Evolutionary conservation across 2,113 vertebrate genomes (phyloP), one percentile per base, ranked within the genome.

Genomic region (Climacteris rufus): DNA sequence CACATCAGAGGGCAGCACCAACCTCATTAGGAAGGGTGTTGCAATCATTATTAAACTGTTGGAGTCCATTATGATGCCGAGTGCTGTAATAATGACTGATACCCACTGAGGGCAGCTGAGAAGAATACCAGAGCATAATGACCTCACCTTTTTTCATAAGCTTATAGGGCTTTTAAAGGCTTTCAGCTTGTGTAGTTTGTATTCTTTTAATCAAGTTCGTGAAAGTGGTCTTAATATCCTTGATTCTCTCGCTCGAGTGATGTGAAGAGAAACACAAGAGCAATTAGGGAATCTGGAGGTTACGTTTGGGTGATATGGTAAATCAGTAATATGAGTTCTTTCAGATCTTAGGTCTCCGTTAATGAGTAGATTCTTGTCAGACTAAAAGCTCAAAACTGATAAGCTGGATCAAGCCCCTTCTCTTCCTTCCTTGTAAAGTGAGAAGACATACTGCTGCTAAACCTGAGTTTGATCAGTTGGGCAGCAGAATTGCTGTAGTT

Each of bases 31-130:
- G 76, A 94, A 93, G 66, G 92, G 91, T 97, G 83, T 92, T 87
- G 37, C 87, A 90, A 85, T 96, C 50, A 72, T 95, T 94, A 94
- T 89, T 83, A 97, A 96, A 86, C 97, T 92, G 92, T 96, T 97
- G 97, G 92, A 97, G 91, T 93, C 95, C 96, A 91, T 91, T 80
- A 77, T 60, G 96, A 95, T 90, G 94, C 72, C 47, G 27, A 95
- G 88, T 86, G 94, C 60, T 64, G 74, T 83, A 85, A 88, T 96
- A 93, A 88, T 89, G 89, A 93, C 93, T 95, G 91, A 94, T 96
- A 96, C 83, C 89, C 94, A 59, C 90, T 69, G 60, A 93, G 89
- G 87, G 54, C 76, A 90, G 69, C 75, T 50, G 60, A 89, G 65
- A 93, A 87, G 78, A 97, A 96, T 93, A 63, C 81, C 4, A 13